A percentile compares a stretch with the other conserved stretches of the same genome.
These are phyloP conservation scores for Temnothorax curvispinosus DNA, from an alignment of 1,140 invertebrate genomes.

Conservation along the genomic window DNA sequence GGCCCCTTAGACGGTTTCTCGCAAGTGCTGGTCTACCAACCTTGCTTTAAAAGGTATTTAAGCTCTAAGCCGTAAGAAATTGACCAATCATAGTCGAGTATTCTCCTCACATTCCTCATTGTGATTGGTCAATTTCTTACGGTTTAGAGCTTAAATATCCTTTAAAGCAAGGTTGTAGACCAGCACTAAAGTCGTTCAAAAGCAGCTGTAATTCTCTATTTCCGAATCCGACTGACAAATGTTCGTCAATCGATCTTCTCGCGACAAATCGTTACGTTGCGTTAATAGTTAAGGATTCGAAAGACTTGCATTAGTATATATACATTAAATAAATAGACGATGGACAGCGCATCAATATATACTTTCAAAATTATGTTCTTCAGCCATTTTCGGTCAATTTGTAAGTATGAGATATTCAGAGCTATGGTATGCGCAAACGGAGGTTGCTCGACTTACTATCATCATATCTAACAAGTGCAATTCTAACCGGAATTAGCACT, in stretches of 20 bases:
- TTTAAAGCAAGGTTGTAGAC: too few species aligned
- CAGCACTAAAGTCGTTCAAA: not conserved
- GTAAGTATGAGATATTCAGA: slow-evolving; percentile 62
- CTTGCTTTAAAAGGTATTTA: too few species aligned
- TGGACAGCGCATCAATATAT: not conserved
- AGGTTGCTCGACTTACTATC: slow-evolving; percentile 64
- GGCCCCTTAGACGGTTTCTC: not conserved
- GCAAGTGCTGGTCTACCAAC: too few species aligned
- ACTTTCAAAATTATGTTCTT: not conserved
- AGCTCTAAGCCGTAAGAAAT: too few species aligned
- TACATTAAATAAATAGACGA: not conserved
- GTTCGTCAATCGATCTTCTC: too few species aligned
- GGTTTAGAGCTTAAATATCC: too few species aligned
- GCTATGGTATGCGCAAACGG: slow-evolving; percentile 15
- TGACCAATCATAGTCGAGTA: too few species aligned
- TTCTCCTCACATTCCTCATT: too few species aligned
- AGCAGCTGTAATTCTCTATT: not conserved
- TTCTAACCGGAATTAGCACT: too few species aligned
- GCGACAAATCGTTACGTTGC: not conserved
- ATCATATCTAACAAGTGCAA: slow-evolving; percentile 67
- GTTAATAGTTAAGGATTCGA: not conserved
- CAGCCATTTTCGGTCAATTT: slow-evolving; percentile 50
- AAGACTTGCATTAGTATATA: not conserved
- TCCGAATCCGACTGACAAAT: not conserved
- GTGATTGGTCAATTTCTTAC: too few species aligned